These are phyloP conservation scores for Clitarchus hookeri DNA, from an alignment of 2,888 invertebrate genomes.

Conservation along the genomic window DNA sequence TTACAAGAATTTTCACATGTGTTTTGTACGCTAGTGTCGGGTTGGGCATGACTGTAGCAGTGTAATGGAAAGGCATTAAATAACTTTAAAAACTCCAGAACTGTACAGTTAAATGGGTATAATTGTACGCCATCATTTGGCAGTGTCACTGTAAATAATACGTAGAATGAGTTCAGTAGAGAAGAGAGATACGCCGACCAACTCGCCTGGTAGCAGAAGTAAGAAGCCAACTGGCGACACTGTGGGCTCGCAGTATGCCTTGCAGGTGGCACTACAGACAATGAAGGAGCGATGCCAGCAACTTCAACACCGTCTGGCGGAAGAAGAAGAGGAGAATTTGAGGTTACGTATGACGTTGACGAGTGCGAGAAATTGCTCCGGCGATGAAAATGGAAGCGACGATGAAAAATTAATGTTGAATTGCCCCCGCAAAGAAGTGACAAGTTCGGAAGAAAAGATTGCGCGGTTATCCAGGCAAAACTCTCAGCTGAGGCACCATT, in stretches of 20 bases:
- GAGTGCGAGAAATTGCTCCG: constrained; percentile 37
- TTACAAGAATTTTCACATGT: no score
- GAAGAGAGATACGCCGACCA: neutral
- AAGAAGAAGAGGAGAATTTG: constrained; percentile 77
- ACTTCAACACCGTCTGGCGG: constrained; percentile 70
- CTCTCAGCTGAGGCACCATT: constrained; percentile 74
- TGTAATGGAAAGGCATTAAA: no score
- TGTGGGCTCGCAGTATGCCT: constrained; percentile 46
- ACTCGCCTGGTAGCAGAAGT: constrained; percentile 11
- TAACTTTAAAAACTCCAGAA: no score
- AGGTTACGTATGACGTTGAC: constrained; percentile 56
- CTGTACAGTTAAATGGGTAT: no score
- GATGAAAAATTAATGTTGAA: neutral
- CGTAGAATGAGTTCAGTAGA: constrained; percentile 31
- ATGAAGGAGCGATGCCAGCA: constrained; percentile 80
- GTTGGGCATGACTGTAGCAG: no score
- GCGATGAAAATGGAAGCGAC: constrained; percentile 53
- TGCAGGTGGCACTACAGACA: constrained; percentile 71
- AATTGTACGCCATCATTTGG: no score
- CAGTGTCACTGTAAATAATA: neutral
- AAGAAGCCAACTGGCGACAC: constrained; percentile 38
- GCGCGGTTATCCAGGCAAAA: constrained; percentile 75
- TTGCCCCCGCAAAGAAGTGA: neutral
- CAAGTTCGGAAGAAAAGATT: constrained; percentile 58
- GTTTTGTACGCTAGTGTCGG: no score